Base-by-base conservation (phyloP, 2,888 invertebrate species). In the Coleophora deauratella region DNA sequence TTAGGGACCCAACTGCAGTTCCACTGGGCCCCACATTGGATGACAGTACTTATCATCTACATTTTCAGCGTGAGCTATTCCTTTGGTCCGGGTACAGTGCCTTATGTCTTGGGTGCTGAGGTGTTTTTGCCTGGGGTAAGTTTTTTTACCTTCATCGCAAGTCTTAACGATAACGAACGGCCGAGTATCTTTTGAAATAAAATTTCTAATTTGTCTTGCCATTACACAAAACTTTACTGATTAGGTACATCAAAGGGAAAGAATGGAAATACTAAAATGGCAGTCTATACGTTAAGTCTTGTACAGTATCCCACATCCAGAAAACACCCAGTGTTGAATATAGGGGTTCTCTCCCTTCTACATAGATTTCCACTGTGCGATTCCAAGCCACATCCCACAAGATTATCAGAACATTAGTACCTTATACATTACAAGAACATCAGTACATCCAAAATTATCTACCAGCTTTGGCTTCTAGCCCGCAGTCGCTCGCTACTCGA, bases 91-190 rank as follows among this genome's bases (percentile, higher is more conserved):
- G 75, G 75, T 0, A 72, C 67, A 0, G 60, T 76, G n/a, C 71
- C 76, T 0, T 66, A 52, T 13, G 65, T 76, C 2, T 38, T 76
- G 3, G 37, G 62, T 1, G 61, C 69, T 35, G 78, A 78, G 40
- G 46, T 74, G 1, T 75, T 75, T 39, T 42, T 74, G 33, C 75
- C 77, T 12, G 71, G 77, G 62, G 77, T 74, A 35, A 42, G 51
- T 8, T 44, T 7, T 36, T 27, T 30, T 12, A 8, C 28, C 11
- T 10, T 21, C n/a, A 7, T 33, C 12, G 36, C 36, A 15, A 13
- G 7, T 34, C 3, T 27, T 3, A 35, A 27, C 9, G 11, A 11
- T 21, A 38, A 3, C 31, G 6, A 3, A 10, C 31, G 7, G 21
- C 9, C 7, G 6, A 28, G 7, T 28, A 8, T 6, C 28, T 8